These are phyloP conservation scores for Notarius quadriscutis DNA, from an alignment of 2,113 vertebrate genomes.

Conservation along the genomic window DNA sequence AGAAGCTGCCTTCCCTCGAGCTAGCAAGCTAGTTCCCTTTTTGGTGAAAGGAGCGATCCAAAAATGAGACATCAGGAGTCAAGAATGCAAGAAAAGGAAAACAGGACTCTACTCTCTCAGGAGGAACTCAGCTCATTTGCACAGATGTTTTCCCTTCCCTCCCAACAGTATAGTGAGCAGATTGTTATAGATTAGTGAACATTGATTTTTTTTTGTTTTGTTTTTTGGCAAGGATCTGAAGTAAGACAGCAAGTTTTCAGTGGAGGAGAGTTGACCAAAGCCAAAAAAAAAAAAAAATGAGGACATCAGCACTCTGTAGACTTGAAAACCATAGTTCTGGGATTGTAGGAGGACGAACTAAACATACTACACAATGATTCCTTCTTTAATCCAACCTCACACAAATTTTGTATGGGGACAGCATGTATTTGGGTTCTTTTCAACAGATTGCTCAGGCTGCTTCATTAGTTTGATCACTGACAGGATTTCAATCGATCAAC, in stretches of 20 bases:
- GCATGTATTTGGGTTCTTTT: too few relatives aligned
- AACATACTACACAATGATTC: background rate
- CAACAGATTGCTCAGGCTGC: too few relatives aligned
- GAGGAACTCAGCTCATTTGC: slow-evolving; percentile 21
- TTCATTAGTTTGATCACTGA: too few relatives aligned
- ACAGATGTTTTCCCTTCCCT: slow-evolving; percentile 40
- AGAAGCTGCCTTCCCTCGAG: slow-evolving; percentile 7
- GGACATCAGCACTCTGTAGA: background rate
- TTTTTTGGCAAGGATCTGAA: slow-evolving; percentile 4
- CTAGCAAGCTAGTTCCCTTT: background rate
- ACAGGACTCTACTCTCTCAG: slow-evolving; percentile 24
- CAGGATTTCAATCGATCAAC: too few relatives aligned
- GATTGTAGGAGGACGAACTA: slow-evolving; percentile 4
- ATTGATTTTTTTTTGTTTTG: background rate
- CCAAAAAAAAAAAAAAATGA: background rate
- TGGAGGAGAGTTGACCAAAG: background rate
- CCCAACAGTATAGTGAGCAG: slow-evolving; percentile 32
- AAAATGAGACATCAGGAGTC: slow-evolving; percentile 36
- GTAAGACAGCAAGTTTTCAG: background rate
- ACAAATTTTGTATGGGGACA: too few relatives aligned
- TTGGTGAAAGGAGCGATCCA: slow-evolving; percentile 5
- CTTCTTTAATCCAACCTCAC: background rate
- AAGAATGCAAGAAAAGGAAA: slow-evolving; percentile 35
- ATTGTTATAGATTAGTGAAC: slow-evolving; percentile 36
- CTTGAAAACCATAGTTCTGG: background rate